These are phyloP conservation scores for Triops longicaudatus DNA, from an alignment of 1,140 invertebrate species.

Conservation along the genomic window DNA sequence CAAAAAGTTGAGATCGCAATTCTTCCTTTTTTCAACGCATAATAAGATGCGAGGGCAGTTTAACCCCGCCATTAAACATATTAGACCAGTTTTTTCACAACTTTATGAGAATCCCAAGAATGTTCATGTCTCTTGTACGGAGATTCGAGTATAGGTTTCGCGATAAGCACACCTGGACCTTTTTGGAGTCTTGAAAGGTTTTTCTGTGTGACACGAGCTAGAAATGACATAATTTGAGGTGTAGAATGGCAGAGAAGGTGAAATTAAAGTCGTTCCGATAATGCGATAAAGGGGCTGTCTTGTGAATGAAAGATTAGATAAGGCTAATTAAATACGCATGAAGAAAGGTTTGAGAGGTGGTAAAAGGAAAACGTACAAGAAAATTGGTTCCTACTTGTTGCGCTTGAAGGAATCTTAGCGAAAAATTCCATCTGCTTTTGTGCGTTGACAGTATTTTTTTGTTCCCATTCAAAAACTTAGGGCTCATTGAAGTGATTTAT, in stretches of 20 bases:
- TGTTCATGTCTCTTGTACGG: background rate
- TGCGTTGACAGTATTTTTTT: background rate
- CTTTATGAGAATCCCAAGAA: background rate
- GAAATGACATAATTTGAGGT: background rate
- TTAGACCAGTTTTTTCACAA: background rate
- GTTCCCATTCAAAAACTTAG: background rate
- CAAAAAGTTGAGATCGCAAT: background rate
- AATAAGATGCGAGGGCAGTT: background rate
- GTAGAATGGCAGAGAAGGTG: background rate
- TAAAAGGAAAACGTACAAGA: background rate
- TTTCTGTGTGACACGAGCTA: background rate
- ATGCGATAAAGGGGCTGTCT: background rate
- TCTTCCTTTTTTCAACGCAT: background rate
- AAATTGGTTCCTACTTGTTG: background rate
- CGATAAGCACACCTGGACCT: background rate
- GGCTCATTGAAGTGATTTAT: background rate
- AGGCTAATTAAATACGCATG: background rate
- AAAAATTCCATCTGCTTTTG: background rate
- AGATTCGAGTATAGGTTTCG: background rate
- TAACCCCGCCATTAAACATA: background rate
- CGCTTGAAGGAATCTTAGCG: background rate
- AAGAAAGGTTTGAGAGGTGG: background rate
- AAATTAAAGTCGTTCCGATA: background rate
- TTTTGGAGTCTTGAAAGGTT: background rate
- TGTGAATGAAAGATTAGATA: background rate